A percentile compares a stretch with the other conserved stretches of the same genome.
phyloP scores from a whole-genome alignment of 2,888 invertebrate genomes.

The Octonoba sinensis region DNA sequence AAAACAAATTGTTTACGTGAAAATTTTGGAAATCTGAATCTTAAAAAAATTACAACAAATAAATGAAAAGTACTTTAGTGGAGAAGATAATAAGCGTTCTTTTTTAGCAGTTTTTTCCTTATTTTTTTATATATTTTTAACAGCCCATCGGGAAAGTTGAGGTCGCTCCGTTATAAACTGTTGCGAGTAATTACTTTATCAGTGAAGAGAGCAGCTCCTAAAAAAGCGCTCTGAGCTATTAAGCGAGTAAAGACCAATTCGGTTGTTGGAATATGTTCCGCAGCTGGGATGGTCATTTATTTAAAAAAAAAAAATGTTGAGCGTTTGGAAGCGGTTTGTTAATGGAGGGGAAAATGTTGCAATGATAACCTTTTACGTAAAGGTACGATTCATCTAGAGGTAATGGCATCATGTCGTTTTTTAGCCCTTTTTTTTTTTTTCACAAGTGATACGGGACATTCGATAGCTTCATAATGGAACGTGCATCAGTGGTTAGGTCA shows the following conservation, averaged over 20 bases:
- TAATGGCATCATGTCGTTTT: conserved; percentile 19
- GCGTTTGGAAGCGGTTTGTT: conserved; percentile 45
- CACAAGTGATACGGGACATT: conserved; percentile 2
- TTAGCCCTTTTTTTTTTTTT: conserved; percentile 5
- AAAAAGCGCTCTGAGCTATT: conserved; percentile 44
- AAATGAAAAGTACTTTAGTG: conserved; percentile 47
- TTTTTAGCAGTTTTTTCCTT: neutral
- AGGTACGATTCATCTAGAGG: conserved; percentile 19
- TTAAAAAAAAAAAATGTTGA: conserved; percentile 17
- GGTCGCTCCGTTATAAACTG: conserved; percentile 46
- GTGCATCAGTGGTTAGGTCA: neutral
- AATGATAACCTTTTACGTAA: conserved; percentile 44
- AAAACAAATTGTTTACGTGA: neutral
- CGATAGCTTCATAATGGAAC: conserved; percentile 1
- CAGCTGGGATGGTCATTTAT: conserved; percentile 56
- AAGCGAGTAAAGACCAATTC: conserved; percentile 42
- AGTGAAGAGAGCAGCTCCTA: conserved; percentile 29
- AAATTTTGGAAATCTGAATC: conserved; percentile 44
- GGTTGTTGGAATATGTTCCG: conserved; percentile 37
- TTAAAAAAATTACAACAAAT: conserved; percentile 2
- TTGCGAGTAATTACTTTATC: conserved; percentile 58
- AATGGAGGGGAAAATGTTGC: conserved; percentile 44
- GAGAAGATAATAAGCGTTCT: conserved; percentile 45
- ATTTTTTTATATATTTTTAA: conserved; percentile 3
- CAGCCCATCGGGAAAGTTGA: neutral